Evolutionary conservation across 2,797 vertebrate species (phyloP).

Genomic region (Phalloptychus januarius): DNA sequence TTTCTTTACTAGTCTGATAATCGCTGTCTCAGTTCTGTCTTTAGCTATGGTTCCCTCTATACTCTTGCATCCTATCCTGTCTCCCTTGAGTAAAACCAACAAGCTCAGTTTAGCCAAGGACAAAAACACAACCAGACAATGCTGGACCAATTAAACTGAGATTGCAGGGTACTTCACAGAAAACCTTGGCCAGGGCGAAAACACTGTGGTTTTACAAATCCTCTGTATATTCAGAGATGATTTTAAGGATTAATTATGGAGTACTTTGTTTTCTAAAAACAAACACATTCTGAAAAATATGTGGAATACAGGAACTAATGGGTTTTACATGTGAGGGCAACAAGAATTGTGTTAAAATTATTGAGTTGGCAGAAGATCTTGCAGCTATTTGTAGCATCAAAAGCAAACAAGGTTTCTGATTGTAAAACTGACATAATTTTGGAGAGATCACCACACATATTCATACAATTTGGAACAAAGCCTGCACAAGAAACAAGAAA

Average conservation of each 20-base stretch:
- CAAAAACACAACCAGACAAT: background rate
- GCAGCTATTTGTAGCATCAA: background rate
- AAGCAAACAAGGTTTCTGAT: background rate
- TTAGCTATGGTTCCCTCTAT: background rate
- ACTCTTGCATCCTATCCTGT: slow-evolving; percentile 7
- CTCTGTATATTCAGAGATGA: background rate
- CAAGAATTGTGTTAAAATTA: background rate
- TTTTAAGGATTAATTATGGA: background rate
- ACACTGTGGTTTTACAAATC: background rate
- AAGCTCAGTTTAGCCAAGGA: slow-evolving; percentile 16
- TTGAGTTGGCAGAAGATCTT: background rate
- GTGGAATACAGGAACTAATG: background rate
- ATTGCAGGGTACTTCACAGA: background rate
- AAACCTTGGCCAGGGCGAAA: background rate
- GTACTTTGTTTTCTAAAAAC: background rate
- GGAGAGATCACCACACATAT: background rate
- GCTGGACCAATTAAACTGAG: background rate
- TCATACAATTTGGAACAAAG: background rate
- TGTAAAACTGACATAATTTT: background rate
- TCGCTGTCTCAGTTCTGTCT: slow-evolving; percentile 5
- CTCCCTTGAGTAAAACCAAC: background rate
- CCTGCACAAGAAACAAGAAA: background rate
- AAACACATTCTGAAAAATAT: too few relatives aligned
- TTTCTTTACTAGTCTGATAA: slow-evolving; percentile 29
- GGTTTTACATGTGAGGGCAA: background rate